Percentiles rank a stretch among this genome's conserved stretches.
Evolutionary conservation across 2,113 vertebrate genomes (phyloP).

Genomic region (Ascaphus truei): DNA sequence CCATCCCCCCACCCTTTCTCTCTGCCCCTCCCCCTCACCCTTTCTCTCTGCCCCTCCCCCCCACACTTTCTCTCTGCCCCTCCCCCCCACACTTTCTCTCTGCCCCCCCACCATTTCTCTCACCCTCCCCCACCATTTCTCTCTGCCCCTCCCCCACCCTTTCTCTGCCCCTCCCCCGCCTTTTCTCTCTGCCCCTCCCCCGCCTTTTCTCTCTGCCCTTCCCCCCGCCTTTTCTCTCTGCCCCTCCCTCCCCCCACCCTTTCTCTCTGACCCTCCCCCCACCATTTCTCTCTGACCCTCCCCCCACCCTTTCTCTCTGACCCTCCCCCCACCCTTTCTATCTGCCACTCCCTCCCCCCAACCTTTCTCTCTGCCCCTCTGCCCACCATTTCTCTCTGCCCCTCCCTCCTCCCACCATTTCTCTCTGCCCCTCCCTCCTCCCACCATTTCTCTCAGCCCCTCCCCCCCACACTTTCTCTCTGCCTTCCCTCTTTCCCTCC

Average conservation of each 20-base stretch:
- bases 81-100: rapidly evolving
- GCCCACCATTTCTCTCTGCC: too few species aligned
- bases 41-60: too few species aligned
- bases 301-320: too few species aligned
- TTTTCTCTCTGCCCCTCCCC: background rate
- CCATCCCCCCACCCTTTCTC: background rate
- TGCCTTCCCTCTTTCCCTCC: constrained; percentile 12
- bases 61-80: too few species aligned
- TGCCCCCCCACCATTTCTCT: too few species aligned
- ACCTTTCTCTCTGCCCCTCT: background rate
- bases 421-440: background rate
- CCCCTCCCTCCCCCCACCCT: rapidly evolving
- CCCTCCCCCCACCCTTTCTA: too few species aligned
- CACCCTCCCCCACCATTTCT: background rate
- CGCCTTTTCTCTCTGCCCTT: too few species aligned
- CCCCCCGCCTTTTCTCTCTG: too few species aligned
- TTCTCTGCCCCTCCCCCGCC: rapidly evolving
- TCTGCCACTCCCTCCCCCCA: background rate
- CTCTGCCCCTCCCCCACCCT: too few species aligned
- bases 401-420: too few species aligned
- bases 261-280: background rate
- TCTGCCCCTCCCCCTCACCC: too few species aligned
- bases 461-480: background rate
- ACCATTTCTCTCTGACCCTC: background rate
- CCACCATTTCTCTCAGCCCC: too few species aligned